Conservation (phyloP, 1,140 invertebrate genomes). For the Heterodera schachtii region DNA sequence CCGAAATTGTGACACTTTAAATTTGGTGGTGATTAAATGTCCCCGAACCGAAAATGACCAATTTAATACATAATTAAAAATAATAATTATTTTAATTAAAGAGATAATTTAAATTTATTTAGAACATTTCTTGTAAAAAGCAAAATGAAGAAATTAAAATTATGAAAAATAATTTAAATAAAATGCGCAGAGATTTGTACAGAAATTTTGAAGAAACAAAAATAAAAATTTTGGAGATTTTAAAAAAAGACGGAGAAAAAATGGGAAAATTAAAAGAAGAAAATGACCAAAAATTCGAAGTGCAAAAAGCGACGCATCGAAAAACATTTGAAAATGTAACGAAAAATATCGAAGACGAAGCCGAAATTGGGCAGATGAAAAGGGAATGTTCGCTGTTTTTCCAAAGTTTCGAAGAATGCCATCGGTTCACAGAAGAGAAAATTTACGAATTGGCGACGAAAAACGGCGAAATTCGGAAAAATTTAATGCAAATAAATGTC, state of each 20-base stretch:
- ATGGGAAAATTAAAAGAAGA: neutral
- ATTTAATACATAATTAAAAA: too few species aligned
- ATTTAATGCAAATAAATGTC: neutral
- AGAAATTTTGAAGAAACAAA: neutral
- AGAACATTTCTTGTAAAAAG: neutral
- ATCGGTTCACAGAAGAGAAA: neutral
- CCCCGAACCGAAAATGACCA: too few species aligned
- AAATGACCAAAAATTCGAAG: neutral
- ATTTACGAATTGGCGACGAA: neutral
- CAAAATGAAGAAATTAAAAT: neutral
- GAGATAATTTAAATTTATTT: too few species aligned
- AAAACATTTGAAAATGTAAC: neutral
- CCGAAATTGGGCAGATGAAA: neutral
- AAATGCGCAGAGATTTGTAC: neutral
- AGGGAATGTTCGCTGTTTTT: neutral
- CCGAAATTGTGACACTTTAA: too few species aligned
- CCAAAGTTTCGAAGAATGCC: neutral
- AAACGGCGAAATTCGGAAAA: neutral
- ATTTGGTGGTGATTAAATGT: too few species aligned
- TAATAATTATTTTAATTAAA: too few species aligned
- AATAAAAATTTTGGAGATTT: neutral
- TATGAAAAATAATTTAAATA: neutral
- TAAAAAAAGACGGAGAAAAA: neutral
- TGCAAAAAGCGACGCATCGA: neutral
- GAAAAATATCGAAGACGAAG: neutral